Evolutionary conservation across 2,797 vertebrate species (phyloP).

Genomic region (Pangasius krempfi): DNA sequence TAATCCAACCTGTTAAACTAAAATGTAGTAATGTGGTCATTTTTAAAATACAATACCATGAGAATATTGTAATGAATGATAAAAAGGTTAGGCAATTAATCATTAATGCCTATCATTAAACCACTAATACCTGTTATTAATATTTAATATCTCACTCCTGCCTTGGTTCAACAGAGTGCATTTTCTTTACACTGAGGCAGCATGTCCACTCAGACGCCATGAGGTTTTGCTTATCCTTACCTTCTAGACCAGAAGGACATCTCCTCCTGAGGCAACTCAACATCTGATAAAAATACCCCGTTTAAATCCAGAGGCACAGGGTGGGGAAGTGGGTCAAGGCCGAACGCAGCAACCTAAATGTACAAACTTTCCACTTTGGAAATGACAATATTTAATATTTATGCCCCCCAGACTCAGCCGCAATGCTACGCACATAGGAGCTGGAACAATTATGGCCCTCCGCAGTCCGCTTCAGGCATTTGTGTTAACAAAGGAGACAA

Average conservation of each 20-base stretch:
- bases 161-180: neutral
- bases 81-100: conserved; percentile 26
- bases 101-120: conserved; percentile 19
- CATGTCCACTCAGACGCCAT: neutral
- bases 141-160: conserved; percentile 17
- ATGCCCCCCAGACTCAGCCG: neutral
- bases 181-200: neutral
- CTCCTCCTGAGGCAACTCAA: conserved; percentile 24
- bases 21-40: neutral
- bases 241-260: conserved; percentile 25
- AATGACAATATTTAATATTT: conserved; percentile 39
- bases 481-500: neutral
- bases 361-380: conserved; percentile 31
- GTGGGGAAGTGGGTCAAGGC: conserved; percentile 46
- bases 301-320: conserved; percentile 20
- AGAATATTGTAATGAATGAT: conserved; percentile 10
- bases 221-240: conserved; percentile 22
- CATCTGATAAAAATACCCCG: conserved; percentile 43
- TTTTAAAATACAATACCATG: neutral
- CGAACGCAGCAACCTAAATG: neutral
- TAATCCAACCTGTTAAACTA: neutral
- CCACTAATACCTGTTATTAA: conserved; percentile 23
- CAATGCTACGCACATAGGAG: neutral
- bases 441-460: conserved; percentile 42
- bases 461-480: neutral